Percentiles rank a stretch among this genome's conserved stretches.
phyloP scores from a whole-genome alignment of 1,140 invertebrate genomes.

The Aplysia californica region DNA sequence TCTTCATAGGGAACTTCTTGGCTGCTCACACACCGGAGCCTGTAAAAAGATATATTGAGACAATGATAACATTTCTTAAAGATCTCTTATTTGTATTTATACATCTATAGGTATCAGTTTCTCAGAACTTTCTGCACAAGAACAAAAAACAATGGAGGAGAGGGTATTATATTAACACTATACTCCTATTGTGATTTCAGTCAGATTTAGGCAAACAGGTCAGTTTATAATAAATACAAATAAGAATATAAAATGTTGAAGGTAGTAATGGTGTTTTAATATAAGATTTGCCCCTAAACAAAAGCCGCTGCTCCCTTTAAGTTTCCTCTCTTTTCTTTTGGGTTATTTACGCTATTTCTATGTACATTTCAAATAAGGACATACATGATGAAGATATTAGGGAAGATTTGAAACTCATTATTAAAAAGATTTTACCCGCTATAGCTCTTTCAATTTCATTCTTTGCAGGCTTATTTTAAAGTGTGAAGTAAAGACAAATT shows the following conservation, averaged over 20 bases:
- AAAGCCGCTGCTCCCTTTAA: too few species aligned
- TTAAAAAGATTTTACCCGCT: neutral
- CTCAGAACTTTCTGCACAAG: neutral
- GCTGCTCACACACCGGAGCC: slow-evolving; percentile 34
- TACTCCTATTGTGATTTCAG: neutral
- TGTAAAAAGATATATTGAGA: slow-evolving; percentile 21
- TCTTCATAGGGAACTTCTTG: slow-evolving; percentile 33
- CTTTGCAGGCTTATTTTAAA: neutral
- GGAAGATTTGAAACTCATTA: neutral
- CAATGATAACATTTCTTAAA: neutral
- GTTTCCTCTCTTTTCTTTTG: neutral
- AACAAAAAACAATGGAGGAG: neutral
- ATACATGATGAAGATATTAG: neutral
- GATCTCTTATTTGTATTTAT: neutral
- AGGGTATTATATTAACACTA: too few species aligned
- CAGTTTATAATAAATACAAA: neutral
- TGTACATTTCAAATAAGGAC: too few species aligned
- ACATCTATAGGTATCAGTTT: neutral
- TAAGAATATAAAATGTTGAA: neutral
- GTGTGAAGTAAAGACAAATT: neutral
- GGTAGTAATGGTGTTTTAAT: neutral
- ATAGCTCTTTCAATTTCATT: too few species aligned
- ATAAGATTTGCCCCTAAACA: neutral
- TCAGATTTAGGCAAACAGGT: neutral
- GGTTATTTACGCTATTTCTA: neutral